Evolutionary conservation across 1,140 invertebrate species (phyloP).

Genomic region (Charaxes varanes): DNA sequence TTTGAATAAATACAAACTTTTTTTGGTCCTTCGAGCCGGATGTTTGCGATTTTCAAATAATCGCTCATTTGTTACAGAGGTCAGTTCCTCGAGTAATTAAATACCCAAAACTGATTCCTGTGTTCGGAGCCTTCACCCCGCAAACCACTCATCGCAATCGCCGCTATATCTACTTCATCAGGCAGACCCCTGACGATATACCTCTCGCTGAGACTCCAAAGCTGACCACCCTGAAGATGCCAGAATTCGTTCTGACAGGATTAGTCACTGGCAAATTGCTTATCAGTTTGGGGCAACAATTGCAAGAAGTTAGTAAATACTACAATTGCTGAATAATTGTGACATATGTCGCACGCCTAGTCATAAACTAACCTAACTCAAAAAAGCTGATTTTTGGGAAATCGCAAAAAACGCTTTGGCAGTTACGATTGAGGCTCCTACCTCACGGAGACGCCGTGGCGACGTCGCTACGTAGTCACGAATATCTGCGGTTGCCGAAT

Average conservation of each 20-base stretch:
- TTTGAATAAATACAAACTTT: too few relatives aligned
- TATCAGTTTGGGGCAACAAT: slow-evolving; percentile 62
- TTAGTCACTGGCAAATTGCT: slow-evolving; percentile 76
- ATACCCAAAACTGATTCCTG: slow-evolving; percentile 79
- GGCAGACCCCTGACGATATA: slow-evolving; percentile 75
- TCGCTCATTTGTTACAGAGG: slow-evolving; percentile 65
- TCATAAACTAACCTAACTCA: too few relatives aligned
- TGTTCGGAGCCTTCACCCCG: slow-evolving; percentile 77
- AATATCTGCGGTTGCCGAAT: too few relatives aligned
- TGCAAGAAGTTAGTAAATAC: slow-evolving; percentile 34
- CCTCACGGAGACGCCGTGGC: too few relatives aligned
- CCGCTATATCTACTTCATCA: slow-evolving; percentile 80
- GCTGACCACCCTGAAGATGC: slow-evolving; percentile 70
- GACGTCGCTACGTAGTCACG: too few relatives aligned
- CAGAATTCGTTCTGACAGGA: slow-evolving; percentile 78
- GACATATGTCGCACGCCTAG: too few relatives aligned
- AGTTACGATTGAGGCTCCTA: too few relatives aligned
- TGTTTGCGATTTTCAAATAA: background rate
- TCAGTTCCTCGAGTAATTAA: slow-evolving; percentile 78
- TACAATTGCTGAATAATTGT: too few relatives aligned
- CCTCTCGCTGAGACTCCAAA: slow-evolving; percentile 59
- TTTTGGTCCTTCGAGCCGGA: too few relatives aligned
- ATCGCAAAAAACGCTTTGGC: too few relatives aligned
- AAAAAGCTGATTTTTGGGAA: too few relatives aligned
- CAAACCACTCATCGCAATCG: slow-evolving; percentile 61